Percentiles rank a stretch among this genome's conserved stretches.
Conservation (phyloP, 2,113 vertebrate genomes). For the Muntiacus muntjak region DNA sequence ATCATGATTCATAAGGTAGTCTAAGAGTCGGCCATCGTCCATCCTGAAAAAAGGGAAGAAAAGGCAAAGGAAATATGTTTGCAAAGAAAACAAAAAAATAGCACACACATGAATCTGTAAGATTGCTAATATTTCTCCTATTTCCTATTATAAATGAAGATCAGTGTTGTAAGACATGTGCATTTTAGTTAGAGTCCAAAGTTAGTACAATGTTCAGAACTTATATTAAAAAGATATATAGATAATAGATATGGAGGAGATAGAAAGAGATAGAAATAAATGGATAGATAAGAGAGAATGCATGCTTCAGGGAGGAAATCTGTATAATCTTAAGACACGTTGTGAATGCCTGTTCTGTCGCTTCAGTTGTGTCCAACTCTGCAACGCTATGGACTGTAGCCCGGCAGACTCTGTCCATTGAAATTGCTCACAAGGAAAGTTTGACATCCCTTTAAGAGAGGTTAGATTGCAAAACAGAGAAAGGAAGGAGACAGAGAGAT, state of each 20-base stretch:
- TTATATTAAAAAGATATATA: background rate
- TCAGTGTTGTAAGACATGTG: background rate
- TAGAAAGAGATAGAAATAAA: background rate
- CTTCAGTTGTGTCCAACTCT: background rate
- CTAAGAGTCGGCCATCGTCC: constrained; percentile 93
- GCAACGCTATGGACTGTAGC: background rate
- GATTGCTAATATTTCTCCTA: background rate
- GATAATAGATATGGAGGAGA: background rate
- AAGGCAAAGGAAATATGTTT: background rate
- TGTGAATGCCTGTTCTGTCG: background rate
- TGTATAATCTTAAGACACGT: background rate
- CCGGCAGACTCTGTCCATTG: background rate
- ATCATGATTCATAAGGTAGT: constrained; percentile 96
- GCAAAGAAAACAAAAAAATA: background rate
- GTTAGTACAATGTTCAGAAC: background rate
- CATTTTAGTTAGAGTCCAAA: background rate
- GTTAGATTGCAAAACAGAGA: background rate
- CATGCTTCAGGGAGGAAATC: background rate
- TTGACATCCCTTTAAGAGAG: background rate
- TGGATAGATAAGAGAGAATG: background rate
- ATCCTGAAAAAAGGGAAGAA: constrained; percentile 82
- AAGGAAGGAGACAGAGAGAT: background rate
- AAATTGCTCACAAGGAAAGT: background rate
- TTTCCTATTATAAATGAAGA: background rate
- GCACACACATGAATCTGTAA: background rate